A percentile compares a stretch with the other conserved stretches of the same genome.
phyloP scores from a whole-genome alignment of 1,140 invertebrate genomes.

The Diachasma alloeum region DNA sequence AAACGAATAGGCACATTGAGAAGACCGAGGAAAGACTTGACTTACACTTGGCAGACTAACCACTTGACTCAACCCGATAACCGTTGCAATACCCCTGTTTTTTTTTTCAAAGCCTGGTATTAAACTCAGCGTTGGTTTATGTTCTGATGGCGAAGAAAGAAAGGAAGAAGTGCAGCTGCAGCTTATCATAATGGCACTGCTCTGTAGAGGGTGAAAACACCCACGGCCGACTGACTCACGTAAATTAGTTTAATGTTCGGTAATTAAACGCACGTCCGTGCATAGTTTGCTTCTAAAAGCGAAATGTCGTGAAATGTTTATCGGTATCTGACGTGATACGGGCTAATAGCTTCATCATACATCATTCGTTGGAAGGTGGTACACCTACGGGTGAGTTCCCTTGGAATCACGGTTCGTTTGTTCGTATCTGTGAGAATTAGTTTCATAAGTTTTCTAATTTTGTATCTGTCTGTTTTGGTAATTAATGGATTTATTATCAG shows the following conservation, averaged over 20 bases:
- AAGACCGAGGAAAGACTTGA: background rate
- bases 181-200: background rate
- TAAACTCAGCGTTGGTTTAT: background rate
- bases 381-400: background rate
- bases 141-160: background rate
- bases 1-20: no score
- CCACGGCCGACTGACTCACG: background rate
- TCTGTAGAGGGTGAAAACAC: background rate
- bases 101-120: background rate
- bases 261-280: background rate
- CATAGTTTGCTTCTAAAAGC: background rate
- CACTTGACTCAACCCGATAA: background rate
- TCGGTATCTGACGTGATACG: background rate
- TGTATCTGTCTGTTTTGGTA: background rate
- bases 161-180: background rate
- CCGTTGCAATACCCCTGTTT: background rate
- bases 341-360: background rate
- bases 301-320: background rate
- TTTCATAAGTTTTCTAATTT: background rate
- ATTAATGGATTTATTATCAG: background rate
- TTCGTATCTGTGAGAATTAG: background rate
- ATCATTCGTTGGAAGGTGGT: background rate
- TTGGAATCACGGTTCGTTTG: background rate
- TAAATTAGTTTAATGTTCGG: background rate
- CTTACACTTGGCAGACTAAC: background rate